phyloP scores from a whole-genome alignment of 2,113 vertebrate genomes.

The Eretmochelys imbricata region DNA sequence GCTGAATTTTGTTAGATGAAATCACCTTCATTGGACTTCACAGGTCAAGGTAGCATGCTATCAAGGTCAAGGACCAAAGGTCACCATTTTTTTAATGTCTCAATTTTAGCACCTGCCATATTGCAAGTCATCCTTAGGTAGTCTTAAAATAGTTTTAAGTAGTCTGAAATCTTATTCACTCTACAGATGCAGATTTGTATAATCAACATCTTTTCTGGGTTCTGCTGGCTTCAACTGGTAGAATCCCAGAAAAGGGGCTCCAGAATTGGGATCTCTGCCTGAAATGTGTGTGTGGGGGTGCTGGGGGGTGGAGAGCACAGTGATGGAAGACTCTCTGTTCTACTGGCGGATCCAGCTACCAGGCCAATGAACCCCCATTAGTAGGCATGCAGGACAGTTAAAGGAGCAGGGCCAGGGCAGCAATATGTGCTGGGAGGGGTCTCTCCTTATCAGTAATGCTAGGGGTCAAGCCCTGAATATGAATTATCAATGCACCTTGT shows the following conservation, averaged over 20 bases:
- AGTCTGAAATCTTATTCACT: background rate
- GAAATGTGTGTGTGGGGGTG: background rate
- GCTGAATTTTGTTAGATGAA: background rate
- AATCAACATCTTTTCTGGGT: background rate
- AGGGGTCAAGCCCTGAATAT: background rate
- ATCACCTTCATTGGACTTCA: background rate
- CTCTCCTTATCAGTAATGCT: background rate
- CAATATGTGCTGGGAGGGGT: background rate
- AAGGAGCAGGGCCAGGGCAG: background rate
- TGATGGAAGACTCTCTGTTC: constrained; percentile 38
- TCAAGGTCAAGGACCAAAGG: background rate
- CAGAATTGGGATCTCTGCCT: background rate
- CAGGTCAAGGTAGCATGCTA: background rate
- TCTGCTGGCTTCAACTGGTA: background rate
- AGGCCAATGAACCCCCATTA: constrained; percentile 26
- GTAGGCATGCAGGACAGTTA: background rate
- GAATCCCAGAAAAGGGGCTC: constrained; percentile 16
- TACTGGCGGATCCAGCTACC: constrained; percentile 12
- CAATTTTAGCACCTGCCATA: background rate
- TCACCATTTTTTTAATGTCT: background rate
- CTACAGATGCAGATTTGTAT: background rate
- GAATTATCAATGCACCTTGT: background rate
- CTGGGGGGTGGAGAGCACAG: background rate
- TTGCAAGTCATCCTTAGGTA: too few species aligned
- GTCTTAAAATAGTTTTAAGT: background rate